phyloP scores from a whole-genome alignment of 2,113 vertebrate species.

The Seriola aureovittata region DNA sequence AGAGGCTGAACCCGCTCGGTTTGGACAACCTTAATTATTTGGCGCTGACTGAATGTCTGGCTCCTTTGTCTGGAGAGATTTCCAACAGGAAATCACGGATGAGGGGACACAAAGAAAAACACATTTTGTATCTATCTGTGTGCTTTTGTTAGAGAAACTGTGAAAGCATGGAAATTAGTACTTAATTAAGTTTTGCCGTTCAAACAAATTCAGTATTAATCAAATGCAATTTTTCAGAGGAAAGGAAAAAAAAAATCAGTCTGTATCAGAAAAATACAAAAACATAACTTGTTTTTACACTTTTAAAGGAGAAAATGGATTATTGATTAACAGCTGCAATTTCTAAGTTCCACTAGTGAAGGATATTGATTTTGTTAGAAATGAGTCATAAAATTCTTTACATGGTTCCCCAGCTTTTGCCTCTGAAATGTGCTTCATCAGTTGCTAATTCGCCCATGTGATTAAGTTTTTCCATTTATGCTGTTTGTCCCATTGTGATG shows the following conservation, averaged over 20 bases:
- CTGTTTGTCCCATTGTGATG: conserved; percentile 9
- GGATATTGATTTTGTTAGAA: not conserved
- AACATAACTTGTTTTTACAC: not conserved
- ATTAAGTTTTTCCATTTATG: not conserved
- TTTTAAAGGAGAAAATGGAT: not conserved
- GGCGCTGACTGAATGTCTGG: not conserved
- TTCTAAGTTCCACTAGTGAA: not conserved
- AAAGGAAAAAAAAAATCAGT: not conserved
- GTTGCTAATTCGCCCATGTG: not conserved
- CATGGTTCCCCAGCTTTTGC: not conserved
- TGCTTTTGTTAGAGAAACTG: not conserved
- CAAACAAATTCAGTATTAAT: not conserved
- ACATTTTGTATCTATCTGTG: not conserved
- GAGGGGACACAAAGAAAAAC: conserved; percentile 20
- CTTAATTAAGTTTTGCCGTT: not conserved
- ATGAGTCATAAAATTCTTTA: not conserved
- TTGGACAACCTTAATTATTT: conserved; percentile 37
- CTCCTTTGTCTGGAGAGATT: conserved; percentile 18
- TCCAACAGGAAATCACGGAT: conserved; percentile 29
- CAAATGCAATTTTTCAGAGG: not conserved
- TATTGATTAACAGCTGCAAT: too few species aligned
- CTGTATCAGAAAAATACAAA: too few species aligned
- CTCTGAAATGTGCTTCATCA: not conserved
- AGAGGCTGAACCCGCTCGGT: conserved; percentile 23
- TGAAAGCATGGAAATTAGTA: conserved; percentile 5